Conservation (phyloP, 2,113 vertebrate genomes). For the Probosciger aterrimus region DNA sequence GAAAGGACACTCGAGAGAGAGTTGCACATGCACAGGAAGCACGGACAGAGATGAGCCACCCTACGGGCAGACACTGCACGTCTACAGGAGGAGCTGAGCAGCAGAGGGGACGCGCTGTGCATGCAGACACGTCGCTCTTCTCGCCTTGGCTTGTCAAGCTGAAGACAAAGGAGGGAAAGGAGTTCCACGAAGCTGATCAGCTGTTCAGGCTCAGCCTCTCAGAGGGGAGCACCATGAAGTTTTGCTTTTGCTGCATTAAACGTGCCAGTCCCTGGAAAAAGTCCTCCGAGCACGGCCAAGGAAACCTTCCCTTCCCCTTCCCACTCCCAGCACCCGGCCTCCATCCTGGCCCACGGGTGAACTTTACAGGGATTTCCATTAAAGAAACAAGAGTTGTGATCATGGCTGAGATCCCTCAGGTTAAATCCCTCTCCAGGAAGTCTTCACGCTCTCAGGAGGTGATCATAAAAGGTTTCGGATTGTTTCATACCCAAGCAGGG, state of each 20-base stretch:
- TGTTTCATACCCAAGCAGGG: constrained; percentile 75
- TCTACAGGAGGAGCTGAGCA: constrained; percentile 54
- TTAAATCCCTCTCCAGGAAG: constrained; percentile 28
- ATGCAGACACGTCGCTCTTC: constrained; percentile 59
- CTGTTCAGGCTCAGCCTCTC: constrained; percentile 54
- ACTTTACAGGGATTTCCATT: constrained; percentile 51
- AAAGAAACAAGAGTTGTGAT: constrained; percentile 35
- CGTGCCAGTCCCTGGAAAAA: constrained; percentile 41
- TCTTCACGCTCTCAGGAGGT: constrained; percentile 69
- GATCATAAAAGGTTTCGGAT: constrained; percentile 65
- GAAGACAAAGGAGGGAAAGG: constrained; percentile 16
- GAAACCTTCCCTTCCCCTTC: constrained; percentile 25
- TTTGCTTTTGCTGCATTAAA: neutral
- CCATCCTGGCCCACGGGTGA: neutral
- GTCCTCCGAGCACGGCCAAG: constrained; percentile 8
- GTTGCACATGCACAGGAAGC: constrained; percentile 79
- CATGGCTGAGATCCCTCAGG: constrained; percentile 61
- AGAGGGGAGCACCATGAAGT: constrained; percentile 30
- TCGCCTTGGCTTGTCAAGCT: constrained; percentile 25
- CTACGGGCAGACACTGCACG: constrained; percentile 49
- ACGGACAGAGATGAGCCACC: constrained; percentile 69
- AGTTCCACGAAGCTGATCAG: constrained; percentile 9
- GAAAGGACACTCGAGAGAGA: constrained; percentile 52
- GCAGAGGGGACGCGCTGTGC: constrained; percentile 69
- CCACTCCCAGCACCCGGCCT: neutral